These are phyloP conservation scores for Ophioninae sp. DNA, from an alignment of 2,888 invertebrate genomes.

Conservation along the genomic window DNA sequence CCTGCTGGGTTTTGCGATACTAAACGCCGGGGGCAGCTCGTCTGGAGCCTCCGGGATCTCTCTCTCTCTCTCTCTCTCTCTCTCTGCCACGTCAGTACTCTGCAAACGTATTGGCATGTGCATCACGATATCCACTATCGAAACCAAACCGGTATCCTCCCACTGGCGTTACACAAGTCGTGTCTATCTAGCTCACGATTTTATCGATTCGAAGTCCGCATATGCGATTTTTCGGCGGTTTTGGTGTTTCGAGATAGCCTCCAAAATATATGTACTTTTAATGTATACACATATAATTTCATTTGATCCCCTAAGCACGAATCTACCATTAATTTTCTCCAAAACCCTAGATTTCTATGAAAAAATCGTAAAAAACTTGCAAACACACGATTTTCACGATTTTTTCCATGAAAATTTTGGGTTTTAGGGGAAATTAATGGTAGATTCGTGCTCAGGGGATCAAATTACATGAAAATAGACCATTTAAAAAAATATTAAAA, in stretches of 20 bases:
- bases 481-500: no score
- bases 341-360: no score
- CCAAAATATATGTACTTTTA: conserved; percentile 46
- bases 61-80: conserved; percentile 19
- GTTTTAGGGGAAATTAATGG: no score
- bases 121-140: conserved; percentile 59
- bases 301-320: no score
- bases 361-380: no score
- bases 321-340: no score
- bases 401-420: no score
- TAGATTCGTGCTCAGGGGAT: no score
- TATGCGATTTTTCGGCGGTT: conserved; percentile 49
- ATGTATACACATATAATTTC: neutral
- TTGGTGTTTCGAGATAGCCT: conserved; percentile 2
- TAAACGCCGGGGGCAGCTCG: conserved; percentile 39
- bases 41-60: conserved; percentile 52
- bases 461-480: no score
- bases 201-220: conserved; percentile 61
- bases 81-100: conserved; percentile 25
- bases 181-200: conserved; percentile 31
- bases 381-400: no score
- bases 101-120: conserved; percentile 57
- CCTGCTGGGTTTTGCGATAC: conserved; percentile 39
- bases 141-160: conserved; percentile 52
- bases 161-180: conserved; percentile 40